Evolutionary conservation across 2,113 vertebrate genomes (phyloP).

Genomic region (Aleadryas rufinucha): DNA sequence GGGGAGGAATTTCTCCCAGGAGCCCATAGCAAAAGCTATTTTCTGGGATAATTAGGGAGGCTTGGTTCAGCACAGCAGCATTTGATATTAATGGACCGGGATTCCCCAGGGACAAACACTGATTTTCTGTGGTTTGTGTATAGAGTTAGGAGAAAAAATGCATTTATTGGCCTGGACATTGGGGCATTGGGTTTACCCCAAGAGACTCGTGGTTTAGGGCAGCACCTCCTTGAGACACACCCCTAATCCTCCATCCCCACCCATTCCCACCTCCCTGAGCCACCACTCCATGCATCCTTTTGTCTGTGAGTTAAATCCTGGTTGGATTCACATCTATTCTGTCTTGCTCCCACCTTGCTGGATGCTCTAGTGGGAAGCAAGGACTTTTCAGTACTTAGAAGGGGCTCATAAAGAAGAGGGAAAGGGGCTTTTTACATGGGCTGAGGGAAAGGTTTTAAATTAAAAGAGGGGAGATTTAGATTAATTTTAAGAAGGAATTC

Average conservation of each 20-base stretch:
- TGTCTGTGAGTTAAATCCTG: background rate
- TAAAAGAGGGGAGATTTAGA: background rate
- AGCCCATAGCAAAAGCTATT: background rate
- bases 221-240: background rate
- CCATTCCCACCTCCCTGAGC: background rate
- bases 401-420: background rate
- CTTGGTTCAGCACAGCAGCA: background rate
- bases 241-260: background rate
- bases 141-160: background rate
- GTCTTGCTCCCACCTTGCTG: background rate
- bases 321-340: background rate
- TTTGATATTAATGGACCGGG: background rate
- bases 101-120: background rate
- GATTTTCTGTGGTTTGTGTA: background rate
- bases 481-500: background rate
- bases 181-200: rapidly evolving
- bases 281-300: background rate
- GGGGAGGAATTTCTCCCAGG: background rate
- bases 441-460: background rate
- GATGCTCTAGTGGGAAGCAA: background rate
- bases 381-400: background rate
- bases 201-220: background rate
- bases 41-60: background rate
- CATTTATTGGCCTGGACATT: background rate
- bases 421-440: background rate